phyloP scores from a whole-genome alignment of 2,113 vertebrate species.

The Odobenus rosmarus region DNA sequence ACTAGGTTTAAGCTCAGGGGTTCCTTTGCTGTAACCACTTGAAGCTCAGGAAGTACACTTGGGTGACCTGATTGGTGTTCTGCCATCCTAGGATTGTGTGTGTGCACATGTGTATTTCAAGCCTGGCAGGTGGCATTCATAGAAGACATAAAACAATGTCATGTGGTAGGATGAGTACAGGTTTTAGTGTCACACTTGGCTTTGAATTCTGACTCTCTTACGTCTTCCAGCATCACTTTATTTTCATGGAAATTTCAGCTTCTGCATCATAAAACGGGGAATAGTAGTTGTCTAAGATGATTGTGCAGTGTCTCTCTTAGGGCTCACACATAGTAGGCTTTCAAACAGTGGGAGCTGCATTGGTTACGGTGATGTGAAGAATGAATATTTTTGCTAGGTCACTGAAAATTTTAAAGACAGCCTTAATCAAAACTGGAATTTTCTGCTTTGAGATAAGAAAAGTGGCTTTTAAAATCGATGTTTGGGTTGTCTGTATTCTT shows the following conservation, averaged over 20 bases:
- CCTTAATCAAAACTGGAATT: not conserved
- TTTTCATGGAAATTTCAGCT: not conserved
- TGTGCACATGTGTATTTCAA: not conserved
- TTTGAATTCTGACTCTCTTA: not conserved
- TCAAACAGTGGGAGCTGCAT: accelerated
- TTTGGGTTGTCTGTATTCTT: not conserved
- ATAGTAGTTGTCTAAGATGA: not conserved
- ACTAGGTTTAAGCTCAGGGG: not conserved
- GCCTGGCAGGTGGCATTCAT: not conserved
- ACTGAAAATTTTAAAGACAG: not conserved
- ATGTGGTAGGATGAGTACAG: accelerated
- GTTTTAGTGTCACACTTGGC: accelerated
- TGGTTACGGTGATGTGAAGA: not conserved
- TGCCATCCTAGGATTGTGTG: not conserved
- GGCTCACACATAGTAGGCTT: not conserved
- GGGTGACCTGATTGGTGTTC: accelerated
- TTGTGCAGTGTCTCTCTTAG: not conserved
- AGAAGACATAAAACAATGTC: accelerated
- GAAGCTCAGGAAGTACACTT: not conserved
- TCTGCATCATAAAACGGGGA: not conserved
- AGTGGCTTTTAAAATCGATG: not conserved
- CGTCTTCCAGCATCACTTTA: accelerated
- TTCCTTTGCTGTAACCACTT: not conserved
- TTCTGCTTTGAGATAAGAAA: not conserved
- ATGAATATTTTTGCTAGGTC: not conserved